Evolutionary conservation across 2,797 vertebrate species (phyloP), one percentile per base, ranked within the genome.

Genomic region (Poeciliopsis presidionis): DNA sequence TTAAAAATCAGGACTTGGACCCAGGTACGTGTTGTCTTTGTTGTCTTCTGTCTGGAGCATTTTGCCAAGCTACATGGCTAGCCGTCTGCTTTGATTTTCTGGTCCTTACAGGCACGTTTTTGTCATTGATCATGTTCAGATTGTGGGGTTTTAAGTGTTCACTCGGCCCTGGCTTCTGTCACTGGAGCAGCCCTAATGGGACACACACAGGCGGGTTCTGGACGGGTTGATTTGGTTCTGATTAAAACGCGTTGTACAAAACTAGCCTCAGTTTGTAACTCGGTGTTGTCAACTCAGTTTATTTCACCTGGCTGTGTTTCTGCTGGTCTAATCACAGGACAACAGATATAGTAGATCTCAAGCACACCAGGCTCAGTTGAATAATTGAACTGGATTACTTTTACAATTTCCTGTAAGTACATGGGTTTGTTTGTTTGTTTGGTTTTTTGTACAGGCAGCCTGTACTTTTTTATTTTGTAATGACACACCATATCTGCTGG

Each of bases 1-100:
- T 86, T 82, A 74, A 72, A 88, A 81, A 86, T 86, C 86, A 86
- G 83, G 89, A 93, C 88, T 90, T 90, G 87, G 74, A 90, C 82
- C 74, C 80, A 92, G 92, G 91, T 94, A 93, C 84, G 93, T 93
- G 80, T 78, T 84, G 91, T 92, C 93, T 94, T 94, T 94, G 93
- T 94, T 94, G 88, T 93, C 86, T 84, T 93, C 86, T 91, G 80
- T 89, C 87, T 91, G 80, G 83, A 82, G 16, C 80, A 80, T 90
- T 77, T 88, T 78, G 85, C 81, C 79, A 83, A 63, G 86, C 86
- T 88, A 84, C 61, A 67, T 75, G 73, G 88, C 77, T 90, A 86
- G 70, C 88, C 79, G 75, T 82, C 81, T 71, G 78, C 73, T 86
- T 47, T 79, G 59, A 47, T 69, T 33, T 77, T 74, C 28, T 67